Conservation (phyloP, 2,113 vertebrate species). For the Ibidorhyncha struthersii region DNA sequence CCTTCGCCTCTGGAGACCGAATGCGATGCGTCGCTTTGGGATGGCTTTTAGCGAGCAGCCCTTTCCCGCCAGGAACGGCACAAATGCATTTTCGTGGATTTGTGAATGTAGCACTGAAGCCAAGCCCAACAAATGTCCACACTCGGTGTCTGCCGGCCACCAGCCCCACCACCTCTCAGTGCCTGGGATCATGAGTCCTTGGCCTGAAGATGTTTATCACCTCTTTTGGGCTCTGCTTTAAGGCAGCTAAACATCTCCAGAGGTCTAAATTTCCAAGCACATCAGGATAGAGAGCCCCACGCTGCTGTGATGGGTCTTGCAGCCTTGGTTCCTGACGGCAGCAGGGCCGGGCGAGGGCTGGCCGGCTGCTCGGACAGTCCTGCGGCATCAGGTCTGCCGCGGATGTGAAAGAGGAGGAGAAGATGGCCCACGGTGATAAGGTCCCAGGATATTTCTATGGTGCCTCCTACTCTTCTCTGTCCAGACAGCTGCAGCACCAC, state of each 20-base stretch:
- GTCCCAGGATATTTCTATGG: slow-evolving; percentile 51
- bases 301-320: neutral
- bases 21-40: neutral
- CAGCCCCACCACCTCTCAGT: neutral
- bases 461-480: slow-evolving; percentile 54
- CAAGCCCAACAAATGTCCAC: neutral
- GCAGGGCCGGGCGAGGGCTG: neutral
- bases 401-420: slow-evolving; percentile 58
- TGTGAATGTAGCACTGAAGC: neutral
- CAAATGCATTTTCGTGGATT: neutral
- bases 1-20: neutral
- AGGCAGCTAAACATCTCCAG: neutral
- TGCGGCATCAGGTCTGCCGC: neutral
- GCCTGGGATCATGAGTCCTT: neutral
- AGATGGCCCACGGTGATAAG: slow-evolving; percentile 54
- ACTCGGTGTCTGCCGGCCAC: neutral
- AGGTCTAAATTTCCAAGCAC: neutral
- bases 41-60: neutral
- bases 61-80: neutral
- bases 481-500: slow-evolving; percentile 46
- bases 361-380: neutral
- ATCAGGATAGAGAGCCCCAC: neutral
- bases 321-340: accelerated
- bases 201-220: neutral
- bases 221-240: neutral